Percentiles rank a stretch among this genome's conserved stretches.
These are phyloP conservation scores for Eptesicus fuscus DNA, from an alignment of 2,113 vertebrate genomes.

Conservation along the genomic window DNA sequence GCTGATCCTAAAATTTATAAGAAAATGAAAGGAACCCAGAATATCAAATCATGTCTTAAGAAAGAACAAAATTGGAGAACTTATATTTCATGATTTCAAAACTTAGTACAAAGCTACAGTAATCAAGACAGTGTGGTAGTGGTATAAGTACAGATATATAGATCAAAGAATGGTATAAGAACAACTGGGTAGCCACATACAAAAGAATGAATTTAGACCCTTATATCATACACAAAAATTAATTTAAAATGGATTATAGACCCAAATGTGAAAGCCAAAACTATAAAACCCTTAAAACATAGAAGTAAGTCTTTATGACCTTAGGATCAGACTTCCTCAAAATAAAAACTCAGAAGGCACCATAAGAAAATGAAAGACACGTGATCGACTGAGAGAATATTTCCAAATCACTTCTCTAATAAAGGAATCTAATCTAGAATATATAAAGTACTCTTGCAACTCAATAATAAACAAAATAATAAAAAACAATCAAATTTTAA, in stretches of 20 bases:
- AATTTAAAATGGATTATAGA: not conserved
- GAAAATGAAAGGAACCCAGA: not conserved
- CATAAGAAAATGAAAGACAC: not conserved
- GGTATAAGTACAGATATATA: not conserved
- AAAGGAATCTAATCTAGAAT: not conserved
- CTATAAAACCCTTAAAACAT: not conserved
- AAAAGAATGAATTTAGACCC: not conserved
- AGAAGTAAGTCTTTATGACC: not conserved
- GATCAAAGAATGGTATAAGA: not conserved
- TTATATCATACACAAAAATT: not conserved
- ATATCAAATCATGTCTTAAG: not conserved
- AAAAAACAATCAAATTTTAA: not conserved
- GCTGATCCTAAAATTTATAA: not conserved
- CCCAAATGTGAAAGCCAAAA: not conserved
- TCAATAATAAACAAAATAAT: not conserved
- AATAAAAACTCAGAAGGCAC: not conserved
- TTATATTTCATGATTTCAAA: constrained; percentile 2
- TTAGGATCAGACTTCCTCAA: not conserved
- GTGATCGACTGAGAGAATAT: not conserved
- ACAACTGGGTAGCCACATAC: not conserved
- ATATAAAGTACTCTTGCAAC: not conserved
- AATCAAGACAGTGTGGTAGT: not conserved
- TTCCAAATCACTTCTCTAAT: not conserved
- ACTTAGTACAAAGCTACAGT: not conserved
- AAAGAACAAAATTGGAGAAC: not conserved